A percentile compares a stretch with the other conserved stretches of the same genome.
phyloP scores from a whole-genome alignment of 37 sponge, comb jelly and placozoan species.

The Aplysina aerophoba region DNA sequence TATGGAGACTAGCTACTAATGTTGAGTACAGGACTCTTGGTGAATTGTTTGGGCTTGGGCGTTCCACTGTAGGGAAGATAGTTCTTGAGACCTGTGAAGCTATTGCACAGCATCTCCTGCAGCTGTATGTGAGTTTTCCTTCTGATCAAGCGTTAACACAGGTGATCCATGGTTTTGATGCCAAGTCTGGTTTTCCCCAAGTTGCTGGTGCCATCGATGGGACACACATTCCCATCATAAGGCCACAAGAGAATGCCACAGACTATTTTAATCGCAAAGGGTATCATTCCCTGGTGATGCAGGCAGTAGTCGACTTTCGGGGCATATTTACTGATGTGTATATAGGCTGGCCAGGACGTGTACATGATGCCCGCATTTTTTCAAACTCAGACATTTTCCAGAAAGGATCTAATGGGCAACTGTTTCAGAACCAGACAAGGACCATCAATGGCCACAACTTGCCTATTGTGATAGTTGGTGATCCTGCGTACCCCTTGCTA shows the following conservation, averaged over 20 bases:
- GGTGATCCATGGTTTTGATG: constrained; percentile 34
- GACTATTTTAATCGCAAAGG: constrained; percentile 51
- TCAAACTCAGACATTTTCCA: too few relatives aligned
- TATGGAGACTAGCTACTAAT: constrained; percentile 57
- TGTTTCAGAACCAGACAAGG: too few relatives aligned
- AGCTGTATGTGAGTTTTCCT: constrained; percentile 21
- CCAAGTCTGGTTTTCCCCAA: constrained; percentile 42
- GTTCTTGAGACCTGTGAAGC: constrained; percentile 33
- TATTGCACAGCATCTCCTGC: constrained; percentile 35
- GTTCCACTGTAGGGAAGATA: constrained; percentile 40
- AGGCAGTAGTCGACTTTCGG: too few relatives aligned
- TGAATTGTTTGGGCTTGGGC: constrained; percentile 40
- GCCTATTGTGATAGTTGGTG: too few relatives aligned
- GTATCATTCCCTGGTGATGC: too few relatives aligned
- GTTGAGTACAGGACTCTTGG: constrained; percentile 42
- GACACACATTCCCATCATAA: constrained; percentile 40
- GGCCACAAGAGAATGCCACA: constrained; percentile 47
- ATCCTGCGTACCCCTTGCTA: too few relatives aligned
- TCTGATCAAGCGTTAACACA: constrained; percentile 1
- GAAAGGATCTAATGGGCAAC: too few relatives aligned
- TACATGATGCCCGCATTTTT: too few relatives aligned
- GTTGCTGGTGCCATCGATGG: constrained; percentile 49
- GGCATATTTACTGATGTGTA: too few relatives aligned
- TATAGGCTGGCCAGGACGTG: too few relatives aligned
- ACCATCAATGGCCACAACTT: too few relatives aligned